Conservation (phyloP, 2,113 vertebrate species). For the Erythrocebus patas region DNA sequence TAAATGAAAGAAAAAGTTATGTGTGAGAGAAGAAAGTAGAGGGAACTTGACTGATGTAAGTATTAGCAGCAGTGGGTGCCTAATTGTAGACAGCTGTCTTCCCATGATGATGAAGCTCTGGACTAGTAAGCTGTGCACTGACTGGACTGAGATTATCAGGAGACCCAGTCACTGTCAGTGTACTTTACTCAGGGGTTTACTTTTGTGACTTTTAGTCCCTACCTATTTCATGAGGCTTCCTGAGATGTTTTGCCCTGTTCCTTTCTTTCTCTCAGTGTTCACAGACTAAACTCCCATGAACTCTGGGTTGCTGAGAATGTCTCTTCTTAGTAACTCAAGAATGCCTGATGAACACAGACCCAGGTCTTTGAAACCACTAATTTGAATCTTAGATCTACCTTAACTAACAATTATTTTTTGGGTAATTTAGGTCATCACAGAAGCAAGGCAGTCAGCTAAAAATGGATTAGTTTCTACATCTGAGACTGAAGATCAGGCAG, state of each 20-base stretch:
- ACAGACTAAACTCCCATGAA: not conserved
- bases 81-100: too few species aligned
- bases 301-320: too few species aligned
- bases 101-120: too few species aligned
- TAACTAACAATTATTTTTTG: not conserved
- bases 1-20: too few species aligned
- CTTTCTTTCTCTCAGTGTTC: not conserved
- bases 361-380: not conserved
- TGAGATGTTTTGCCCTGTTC: not conserved
- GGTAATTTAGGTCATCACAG: not conserved
- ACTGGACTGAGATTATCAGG: accelerated
- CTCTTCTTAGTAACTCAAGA: not conserved
- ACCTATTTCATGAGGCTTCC: not conserved
- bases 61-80: not conserved
- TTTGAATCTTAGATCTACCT: not conserved
- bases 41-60: not conserved
- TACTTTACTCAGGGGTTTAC: not conserved
- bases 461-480: not conserved
- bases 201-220: not conserved
- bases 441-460: not conserved
- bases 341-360: not conserved
- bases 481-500: not conserved
- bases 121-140: not conserved
- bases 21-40: not conserved
- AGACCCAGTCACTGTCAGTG: accelerated